Evolutionary conservation across 1,140 invertebrate species (phyloP).

Genomic region (Orchesella cincta): DNA sequence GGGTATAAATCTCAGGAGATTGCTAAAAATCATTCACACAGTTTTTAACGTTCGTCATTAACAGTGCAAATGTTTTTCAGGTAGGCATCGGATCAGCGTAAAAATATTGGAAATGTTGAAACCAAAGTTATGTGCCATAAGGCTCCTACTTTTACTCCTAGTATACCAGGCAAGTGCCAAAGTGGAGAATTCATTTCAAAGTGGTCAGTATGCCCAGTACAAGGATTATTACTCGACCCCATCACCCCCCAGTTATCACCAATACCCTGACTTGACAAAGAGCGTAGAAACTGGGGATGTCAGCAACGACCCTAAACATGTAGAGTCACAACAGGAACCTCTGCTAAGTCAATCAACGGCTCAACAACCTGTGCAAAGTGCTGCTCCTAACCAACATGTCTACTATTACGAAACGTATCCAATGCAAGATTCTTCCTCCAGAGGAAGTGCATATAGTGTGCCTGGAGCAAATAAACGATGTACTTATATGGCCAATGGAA

Average conservation of each 20-base stretch:
- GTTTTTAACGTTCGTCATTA: too few species aligned
- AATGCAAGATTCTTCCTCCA: not conserved
- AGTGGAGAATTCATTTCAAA: slow-evolving; percentile 16
- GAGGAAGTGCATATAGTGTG: not conserved
- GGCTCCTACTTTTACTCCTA: not conserved
- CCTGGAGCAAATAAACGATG: not conserved
- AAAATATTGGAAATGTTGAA: slow-evolving; percentile 1
- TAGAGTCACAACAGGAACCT: not conserved
- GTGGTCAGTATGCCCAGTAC: slow-evolving; percentile 1
- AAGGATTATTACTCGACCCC: not conserved
- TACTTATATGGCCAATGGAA: slow-evolving; percentile 6
- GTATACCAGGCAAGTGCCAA: not conserved
- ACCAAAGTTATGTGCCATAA: not conserved
- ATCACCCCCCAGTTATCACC: not conserved
- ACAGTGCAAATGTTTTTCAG: too few species aligned
- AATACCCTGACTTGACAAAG: slow-evolving; percentile 1
- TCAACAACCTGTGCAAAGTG: not conserved
- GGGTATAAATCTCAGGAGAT: too few species aligned
- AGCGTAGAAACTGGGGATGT: not conserved
- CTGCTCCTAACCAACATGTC: not conserved
- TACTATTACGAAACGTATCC: slow-evolving; percentile 24
- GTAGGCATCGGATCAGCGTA: too few species aligned
- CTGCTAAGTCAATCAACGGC: not conserved
- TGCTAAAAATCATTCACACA: too few species aligned
- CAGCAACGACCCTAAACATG: not conserved